These are phyloP conservation scores for Lordiphosa clarofinis DNA, from an alignment of 1,140 invertebrate genomes.

Conservation along the genomic window DNA sequence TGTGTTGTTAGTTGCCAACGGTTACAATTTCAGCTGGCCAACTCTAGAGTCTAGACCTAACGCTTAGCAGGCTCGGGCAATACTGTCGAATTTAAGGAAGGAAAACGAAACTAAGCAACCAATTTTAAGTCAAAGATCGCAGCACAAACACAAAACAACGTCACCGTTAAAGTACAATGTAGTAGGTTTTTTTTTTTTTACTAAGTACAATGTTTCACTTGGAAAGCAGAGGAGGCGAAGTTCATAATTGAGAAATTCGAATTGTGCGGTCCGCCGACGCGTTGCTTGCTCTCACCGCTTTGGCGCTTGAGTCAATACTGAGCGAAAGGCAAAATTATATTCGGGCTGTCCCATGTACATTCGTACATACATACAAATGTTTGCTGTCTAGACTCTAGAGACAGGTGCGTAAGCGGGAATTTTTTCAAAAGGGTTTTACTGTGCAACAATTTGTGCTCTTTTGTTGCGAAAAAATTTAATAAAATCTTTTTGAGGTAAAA, in stretches of 20 bases:
- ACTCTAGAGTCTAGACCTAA: conserved; percentile 27
- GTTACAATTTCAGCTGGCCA: conserved; percentile 26
- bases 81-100: conserved; percentile 42
- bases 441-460: too few relatives aligned
- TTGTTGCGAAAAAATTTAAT: too few relatives aligned
- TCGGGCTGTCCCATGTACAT: too few relatives aligned
- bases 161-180: conserved; percentile 42
- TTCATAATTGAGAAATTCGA: conserved; percentile 33
- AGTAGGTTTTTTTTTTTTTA: too few relatives aligned
- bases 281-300: conserved; percentile 4
- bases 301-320: conserved; percentile 24
- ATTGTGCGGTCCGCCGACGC: neutral
- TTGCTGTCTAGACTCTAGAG: too few relatives aligned
- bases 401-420: too few relatives aligned
- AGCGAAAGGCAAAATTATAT: too few relatives aligned
- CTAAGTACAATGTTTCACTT: conserved; percentile 18
- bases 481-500: too few relatives aligned
- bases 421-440: too few relatives aligned
- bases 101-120: neutral
- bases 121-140: conserved; percentile 32
- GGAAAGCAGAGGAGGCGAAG: neutral
- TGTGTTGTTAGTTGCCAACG: conserved; percentile 41
- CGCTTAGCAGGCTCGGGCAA: conserved; percentile 30
- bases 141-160: conserved; percentile 21
- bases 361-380: too few relatives aligned